phyloP scores from a whole-genome alignment of 2,797 vertebrate genomes.

The Coregonus sp. region DNA sequence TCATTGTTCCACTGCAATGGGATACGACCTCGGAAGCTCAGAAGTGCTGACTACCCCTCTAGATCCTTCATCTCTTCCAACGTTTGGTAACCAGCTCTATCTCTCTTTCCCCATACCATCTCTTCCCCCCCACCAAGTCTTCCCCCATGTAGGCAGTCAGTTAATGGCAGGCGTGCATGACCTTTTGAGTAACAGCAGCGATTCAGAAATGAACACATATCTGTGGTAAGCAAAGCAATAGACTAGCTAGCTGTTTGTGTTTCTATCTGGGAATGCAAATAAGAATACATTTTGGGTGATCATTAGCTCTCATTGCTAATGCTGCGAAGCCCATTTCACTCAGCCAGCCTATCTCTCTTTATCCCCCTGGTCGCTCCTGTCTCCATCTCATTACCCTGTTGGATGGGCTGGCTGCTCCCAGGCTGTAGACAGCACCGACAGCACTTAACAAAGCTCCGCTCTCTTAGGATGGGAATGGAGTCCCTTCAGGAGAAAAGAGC shows the following conservation, averaged over 20 bases:
- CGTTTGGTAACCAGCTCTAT: background rate
- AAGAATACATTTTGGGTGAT: conserved; percentile 8
- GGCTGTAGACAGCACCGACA: conserved; percentile 11
- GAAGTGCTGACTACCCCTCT: conserved; percentile 39
- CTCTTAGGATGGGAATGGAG: conserved; percentile 22
- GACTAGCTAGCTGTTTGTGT: background rate
- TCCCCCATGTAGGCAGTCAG: background rate
- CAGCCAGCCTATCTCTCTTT: background rate
- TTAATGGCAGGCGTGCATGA: background rate
- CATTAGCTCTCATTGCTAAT: conserved; percentile 21
- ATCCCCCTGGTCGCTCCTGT: background rate
- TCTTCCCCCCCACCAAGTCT: no score
- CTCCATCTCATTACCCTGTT: conserved; percentile 18
- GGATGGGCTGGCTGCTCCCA: conserved; percentile 6
- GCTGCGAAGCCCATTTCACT: background rate
- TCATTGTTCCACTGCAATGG: conserved; percentile 33
- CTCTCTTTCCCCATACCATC: background rate
- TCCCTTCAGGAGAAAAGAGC: conserved; percentile 13
- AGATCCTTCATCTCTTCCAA: conserved; percentile 16
- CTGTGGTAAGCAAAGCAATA: background rate
- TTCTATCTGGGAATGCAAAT: background rate
- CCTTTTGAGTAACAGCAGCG: background rate
- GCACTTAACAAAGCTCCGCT: conserved; percentile 8
- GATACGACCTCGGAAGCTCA: conserved; percentile 30
- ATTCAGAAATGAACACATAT: background rate